Percentiles rank a stretch among this genome's conserved stretches.
These are phyloP conservation scores for Ifrita kowaldi DNA, from an alignment of 2,113 vertebrate genomes.

Conservation along the genomic window DNA sequence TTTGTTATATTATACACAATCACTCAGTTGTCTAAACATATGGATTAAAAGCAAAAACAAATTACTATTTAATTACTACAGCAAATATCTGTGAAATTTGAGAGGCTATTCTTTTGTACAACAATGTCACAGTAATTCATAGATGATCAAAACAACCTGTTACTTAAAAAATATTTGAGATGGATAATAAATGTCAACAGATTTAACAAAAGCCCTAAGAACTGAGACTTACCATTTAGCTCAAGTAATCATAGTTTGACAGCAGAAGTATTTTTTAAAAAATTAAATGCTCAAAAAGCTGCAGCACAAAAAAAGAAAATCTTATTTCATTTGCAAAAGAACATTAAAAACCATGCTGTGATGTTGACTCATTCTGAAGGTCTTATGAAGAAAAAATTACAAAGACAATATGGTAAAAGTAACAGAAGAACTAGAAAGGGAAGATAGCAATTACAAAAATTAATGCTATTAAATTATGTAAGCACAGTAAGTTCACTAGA, in stretches of 20 bases:
- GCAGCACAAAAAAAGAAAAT: not conserved
- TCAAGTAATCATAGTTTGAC: not conserved
- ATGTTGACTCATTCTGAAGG: not conserved
- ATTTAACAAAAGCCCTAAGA: not conserved
- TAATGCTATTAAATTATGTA: not conserved
- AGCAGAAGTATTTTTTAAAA: not conserved
- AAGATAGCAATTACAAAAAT: not conserved
- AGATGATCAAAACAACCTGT: not conserved
- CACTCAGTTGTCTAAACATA: constrained; percentile 48
- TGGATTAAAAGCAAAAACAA: constrained; percentile 49
- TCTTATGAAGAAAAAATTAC: not conserved
- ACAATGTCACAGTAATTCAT: not conserved
- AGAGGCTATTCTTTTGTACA: constrained; percentile 23
- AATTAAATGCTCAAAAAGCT: not conserved
- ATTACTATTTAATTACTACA: constrained; percentile 43
- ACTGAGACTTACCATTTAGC: not conserved
- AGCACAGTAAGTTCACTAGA: not conserved
- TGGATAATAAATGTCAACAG: not conserved
- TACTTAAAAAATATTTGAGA: not conserved
- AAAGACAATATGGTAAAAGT: not conserved
- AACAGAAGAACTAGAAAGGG: not conserved
- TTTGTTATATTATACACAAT: constrained; percentile 36
- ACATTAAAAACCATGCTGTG: not conserved
- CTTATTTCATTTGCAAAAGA: not conserved
- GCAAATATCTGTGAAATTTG: constrained; percentile 33